Conservation (phyloP, 1,140 invertebrate species). For the Diuraphis noxia region DNA sequence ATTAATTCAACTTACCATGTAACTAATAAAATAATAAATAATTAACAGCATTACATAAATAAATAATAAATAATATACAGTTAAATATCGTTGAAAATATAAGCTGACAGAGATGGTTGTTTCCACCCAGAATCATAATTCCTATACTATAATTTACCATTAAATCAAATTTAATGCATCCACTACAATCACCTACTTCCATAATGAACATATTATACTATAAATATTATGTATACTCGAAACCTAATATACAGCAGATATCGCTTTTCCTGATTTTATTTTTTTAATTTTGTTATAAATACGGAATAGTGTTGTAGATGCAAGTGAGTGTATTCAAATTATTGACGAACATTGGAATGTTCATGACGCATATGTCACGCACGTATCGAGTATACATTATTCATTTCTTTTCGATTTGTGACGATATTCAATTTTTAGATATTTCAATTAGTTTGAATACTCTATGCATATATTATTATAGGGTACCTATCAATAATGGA, state of each 20-base stretch:
- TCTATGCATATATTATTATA: neutral
- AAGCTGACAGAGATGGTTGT: too few relatives aligned
- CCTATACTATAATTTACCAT: neutral
- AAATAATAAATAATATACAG: too few relatives aligned
- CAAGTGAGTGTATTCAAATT: neutral
- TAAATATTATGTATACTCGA: neutral
- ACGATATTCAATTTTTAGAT: neutral
- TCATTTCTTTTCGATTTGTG: neutral
- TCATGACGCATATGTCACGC: neutral
- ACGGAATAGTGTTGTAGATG: neutral
- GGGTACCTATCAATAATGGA: neutral
- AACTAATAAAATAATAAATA: too few relatives aligned
- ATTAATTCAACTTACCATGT: too few relatives aligned
- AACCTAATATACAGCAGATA: neutral
- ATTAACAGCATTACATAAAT: too few relatives aligned
- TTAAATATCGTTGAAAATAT: neutral
- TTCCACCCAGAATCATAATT: neutral
- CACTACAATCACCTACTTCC: neutral
- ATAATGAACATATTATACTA: too few relatives aligned
- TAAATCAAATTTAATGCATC: neutral
- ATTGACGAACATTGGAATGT: neutral
- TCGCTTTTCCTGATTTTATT: neutral
- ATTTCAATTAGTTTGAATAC: neutral
- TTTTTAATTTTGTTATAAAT: neutral
- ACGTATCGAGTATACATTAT: neutral